phyloP scores from a whole-genome alignment of 2,888 invertebrate genomes.

The Gastracanthus pulcherrimus region DNA sequence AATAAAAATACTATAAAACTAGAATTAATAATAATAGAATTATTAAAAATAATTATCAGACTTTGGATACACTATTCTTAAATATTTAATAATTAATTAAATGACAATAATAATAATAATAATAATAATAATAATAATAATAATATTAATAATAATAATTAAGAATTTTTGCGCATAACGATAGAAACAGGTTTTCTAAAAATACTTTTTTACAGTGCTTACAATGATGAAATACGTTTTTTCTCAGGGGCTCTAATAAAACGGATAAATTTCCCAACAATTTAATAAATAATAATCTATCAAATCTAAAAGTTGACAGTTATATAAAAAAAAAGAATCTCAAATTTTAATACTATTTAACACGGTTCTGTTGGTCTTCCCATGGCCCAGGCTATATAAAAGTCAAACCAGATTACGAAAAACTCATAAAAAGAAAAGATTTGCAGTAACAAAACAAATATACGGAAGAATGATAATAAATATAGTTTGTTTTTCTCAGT shows the following conservation, averaged over 20 bases:
- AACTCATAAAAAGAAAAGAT: background rate
- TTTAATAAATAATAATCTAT: conserved; percentile 53
- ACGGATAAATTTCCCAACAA: conserved; percentile 52
- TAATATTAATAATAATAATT: conserved; percentile 16
- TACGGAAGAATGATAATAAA: background rate
- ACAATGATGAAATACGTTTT: conserved; percentile 22
- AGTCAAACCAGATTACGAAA: conserved; percentile 7
- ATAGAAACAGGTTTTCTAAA: conserved; percentile 44
- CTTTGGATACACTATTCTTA: conserved; percentile 44
- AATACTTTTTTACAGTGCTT: conserved; percentile 31
- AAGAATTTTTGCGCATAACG: conserved; percentile 24
- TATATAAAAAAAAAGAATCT: conserved; percentile 13
- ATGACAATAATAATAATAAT: conserved; percentile 36
- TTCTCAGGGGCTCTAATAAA: conserved; percentile 17
- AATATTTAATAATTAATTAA: conserved; percentile 29
- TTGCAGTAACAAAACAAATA: conserved; percentile 42
- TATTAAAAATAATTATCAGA: conserved; percentile 48
- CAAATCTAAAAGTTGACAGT: conserved; percentile 31
- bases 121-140: conserved; percentile 34
- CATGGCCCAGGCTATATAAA: background rate
- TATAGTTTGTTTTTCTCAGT: conserved; percentile 18
- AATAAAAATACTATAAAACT: conserved; percentile 38
- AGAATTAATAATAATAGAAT: conserved; percentile 35
- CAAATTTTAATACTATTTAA: conserved; percentile 44
- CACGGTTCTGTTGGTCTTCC: conserved; percentile 13